Conservation (phyloP, 2,888 invertebrate species). For the Spilosoma lubricipeda region DNA sequence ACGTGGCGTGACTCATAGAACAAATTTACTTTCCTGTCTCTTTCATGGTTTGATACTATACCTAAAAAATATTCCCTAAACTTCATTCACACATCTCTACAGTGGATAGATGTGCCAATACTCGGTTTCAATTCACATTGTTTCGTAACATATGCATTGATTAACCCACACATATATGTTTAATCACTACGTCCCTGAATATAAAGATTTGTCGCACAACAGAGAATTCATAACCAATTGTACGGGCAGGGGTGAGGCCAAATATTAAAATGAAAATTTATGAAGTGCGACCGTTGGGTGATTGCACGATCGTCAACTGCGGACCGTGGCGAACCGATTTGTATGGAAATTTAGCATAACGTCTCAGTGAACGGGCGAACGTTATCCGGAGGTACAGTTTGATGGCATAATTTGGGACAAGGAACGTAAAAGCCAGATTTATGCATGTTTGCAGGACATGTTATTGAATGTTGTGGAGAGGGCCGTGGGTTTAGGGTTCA, state of each 20-base stretch:
- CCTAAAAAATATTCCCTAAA: neutral
- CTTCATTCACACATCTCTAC: neutral
- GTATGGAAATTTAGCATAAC: slow-evolving; percentile 81
- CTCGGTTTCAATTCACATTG: neutral
- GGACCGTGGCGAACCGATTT: slow-evolving; percentile 81
- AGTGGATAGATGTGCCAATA: neutral
- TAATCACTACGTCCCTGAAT: slow-evolving; percentile 22
- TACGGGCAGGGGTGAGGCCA: slow-evolving; percentile 60
- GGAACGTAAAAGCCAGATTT: slow-evolving; percentile 80
- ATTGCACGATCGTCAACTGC: slow-evolving; percentile 24
- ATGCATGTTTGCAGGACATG: slow-evolving; percentile 70
- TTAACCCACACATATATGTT: slow-evolving; percentile 14
- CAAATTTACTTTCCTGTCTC: neutral
- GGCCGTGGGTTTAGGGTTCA: slow-evolving; percentile 66
- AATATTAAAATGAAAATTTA: slow-evolving; percentile 85
- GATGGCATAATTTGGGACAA: slow-evolving; percentile 83
- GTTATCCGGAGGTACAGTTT: slow-evolving; percentile 76
- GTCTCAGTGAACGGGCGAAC: slow-evolving; percentile 69
- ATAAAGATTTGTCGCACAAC: slow-evolving; percentile 58
- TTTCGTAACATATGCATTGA: slow-evolving; percentile 3
- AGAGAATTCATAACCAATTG: slow-evolving; percentile 53
- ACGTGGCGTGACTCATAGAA: too few species aligned
- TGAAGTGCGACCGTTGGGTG: slow-evolving; percentile 71
- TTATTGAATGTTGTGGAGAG: slow-evolving; percentile 80
- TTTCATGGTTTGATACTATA: neutral